These are phyloP conservation scores for Mohoua ochrocephala DNA, from an alignment of 2,113 vertebrate genomes.

Conservation along the genomic window DNA sequence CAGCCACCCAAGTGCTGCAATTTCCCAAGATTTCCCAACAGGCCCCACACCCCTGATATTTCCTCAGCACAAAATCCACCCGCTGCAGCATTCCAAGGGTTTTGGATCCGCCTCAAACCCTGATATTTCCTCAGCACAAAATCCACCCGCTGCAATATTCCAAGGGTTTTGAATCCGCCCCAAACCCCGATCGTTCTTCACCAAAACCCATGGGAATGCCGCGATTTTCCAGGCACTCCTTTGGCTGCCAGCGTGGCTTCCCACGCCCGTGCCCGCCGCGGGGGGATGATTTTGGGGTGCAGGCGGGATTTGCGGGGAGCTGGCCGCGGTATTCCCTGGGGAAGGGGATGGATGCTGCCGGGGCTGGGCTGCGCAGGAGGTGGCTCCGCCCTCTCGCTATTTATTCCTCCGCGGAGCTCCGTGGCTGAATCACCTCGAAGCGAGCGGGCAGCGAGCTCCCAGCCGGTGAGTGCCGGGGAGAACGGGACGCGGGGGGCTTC, in stretches of 20 bases:
- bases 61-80: not conserved
- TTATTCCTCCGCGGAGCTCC: not conserved
- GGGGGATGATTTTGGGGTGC: rapidly evolving
- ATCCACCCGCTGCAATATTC: not conserved
- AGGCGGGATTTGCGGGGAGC: rapidly evolving
- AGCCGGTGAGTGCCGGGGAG: not conserved
- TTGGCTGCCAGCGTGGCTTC: rapidly evolving
- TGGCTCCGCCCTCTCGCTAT: constrained; percentile 52
- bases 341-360: not conserved
- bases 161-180: not conserved
- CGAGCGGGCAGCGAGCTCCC: not conserved
- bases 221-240: rapidly evolving
- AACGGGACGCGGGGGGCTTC: rapidly evolving
- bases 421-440: not conserved
- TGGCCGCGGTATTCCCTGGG: rapidly evolving
- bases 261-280: too few species aligned
- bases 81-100: rapidly evolving
- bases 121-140: not conserved
- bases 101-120: not conserved
- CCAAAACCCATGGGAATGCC: rapidly evolving
- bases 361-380: not conserved
- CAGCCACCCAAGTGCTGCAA: rapidly evolving
- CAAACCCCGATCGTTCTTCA: not conserved
- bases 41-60: not conserved
- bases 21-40: not conserved